Percentiles rank a stretch among this genome's conserved stretches.
Evolutionary conservation across 2,888 invertebrate species (phyloP).

Genomic region (Sinopyrophorus schimmeli): DNA sequence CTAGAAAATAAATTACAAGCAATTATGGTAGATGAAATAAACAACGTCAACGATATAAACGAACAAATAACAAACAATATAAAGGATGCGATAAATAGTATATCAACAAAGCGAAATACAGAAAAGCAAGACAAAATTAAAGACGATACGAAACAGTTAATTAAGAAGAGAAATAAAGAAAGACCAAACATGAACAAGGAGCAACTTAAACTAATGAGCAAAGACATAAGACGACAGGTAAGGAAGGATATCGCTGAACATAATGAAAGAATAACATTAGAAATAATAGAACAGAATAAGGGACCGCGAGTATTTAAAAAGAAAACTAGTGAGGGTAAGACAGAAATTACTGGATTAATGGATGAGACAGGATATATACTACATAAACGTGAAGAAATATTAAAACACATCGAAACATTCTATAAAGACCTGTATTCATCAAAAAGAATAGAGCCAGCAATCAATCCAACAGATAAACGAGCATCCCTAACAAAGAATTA

Average conservation of each 20-base stretch:
- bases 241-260: not conserved
- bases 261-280: not conserved
- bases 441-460: not conserved
- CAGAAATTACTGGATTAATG: not conserved
- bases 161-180: too few relatives aligned
- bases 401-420: not conserved
- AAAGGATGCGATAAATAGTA: not conserved
- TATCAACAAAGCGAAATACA: too few relatives aligned
- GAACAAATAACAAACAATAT: not conserved
- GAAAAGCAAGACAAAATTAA: too few relatives aligned
- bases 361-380: not conserved
- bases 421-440: not conserved
- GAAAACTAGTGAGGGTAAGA: not conserved
- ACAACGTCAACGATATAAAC: not conserved
- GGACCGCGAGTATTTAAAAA: conserved; percentile 1
- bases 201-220: not conserved
- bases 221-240: conserved; percentile 3
- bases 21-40: too few relatives aligned
- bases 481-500: not conserved
- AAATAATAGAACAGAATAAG: conserved; percentile 1
- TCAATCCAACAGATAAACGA: not conserved
- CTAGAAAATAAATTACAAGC: too few relatives aligned
- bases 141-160: conserved; percentile 1
- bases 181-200: conserved; percentile 1
- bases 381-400: not conserved